Conservation (phyloP, 2,888 invertebrate genomes). For the Autographa pulchrina region DNA sequence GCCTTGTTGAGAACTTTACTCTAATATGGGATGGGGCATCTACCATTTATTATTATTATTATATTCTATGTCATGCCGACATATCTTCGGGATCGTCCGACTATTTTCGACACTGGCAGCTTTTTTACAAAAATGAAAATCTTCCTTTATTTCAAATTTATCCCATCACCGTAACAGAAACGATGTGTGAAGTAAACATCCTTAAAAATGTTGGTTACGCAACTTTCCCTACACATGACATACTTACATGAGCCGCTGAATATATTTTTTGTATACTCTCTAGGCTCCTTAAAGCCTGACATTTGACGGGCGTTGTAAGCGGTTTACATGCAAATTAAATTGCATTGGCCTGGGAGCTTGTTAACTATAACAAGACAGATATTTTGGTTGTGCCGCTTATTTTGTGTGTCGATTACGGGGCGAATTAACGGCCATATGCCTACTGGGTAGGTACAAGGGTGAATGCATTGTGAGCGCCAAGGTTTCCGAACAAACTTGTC, state of each 20-base stretch:
- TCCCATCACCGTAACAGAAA: neutral
- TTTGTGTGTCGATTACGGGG: slow-evolving; percentile 9
- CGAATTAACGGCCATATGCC: neutral
- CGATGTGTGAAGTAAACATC: neutral
- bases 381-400: slow-evolving; percentile 22
- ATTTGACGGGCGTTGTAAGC: slow-evolving; percentile 51
- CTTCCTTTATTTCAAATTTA: neutral
- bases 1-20: too few species aligned
- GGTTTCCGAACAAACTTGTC: neutral
- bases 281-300: slow-evolving; percentile 27
- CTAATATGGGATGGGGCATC: too few species aligned
- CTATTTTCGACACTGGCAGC: too few species aligned
- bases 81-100: too few species aligned
- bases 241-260: slow-evolving; percentile 10
- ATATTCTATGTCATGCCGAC: too few species aligned
- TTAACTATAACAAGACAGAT: slow-evolving; percentile 53
- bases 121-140: too few species aligned
- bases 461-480: neutral
- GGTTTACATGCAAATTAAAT: slow-evolving; percentile 62
- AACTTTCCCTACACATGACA: neutral
- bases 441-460: neutral
- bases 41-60: too few species aligned
- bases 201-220: neutral
- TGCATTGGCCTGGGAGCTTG: slow-evolving; percentile 41
- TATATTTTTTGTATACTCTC: slow-evolving; percentile 22